Evolutionary conservation across 37 sponge, comb jelly and placozoan species (phyloP).

Genomic region (Spongilla lacustris): DNA sequence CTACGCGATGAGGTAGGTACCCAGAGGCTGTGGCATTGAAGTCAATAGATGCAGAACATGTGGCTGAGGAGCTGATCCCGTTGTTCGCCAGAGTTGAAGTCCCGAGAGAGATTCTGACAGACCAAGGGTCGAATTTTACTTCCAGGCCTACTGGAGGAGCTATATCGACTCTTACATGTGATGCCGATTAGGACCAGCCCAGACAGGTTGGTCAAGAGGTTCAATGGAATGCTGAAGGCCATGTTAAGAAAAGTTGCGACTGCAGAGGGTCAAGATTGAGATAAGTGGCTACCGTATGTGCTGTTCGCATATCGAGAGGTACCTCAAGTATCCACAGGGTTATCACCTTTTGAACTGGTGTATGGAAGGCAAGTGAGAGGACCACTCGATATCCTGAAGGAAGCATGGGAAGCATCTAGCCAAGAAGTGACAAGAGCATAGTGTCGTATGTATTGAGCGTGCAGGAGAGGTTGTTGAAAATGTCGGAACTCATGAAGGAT

Average conservation of each 20-base stretch:
- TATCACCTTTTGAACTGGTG: slow-evolving; percentile 30
- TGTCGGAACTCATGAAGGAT: not conserved
- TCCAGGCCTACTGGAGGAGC: not conserved
- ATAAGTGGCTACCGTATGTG: slow-evolving; percentile 13
- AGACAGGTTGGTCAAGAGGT: not conserved
- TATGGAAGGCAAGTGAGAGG: slow-evolving; percentile 17
- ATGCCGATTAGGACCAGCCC: slow-evolving; percentile 16
- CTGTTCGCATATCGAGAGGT: slow-evolving; percentile 32
- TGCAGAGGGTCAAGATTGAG: not conserved
- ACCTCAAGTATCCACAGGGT: slow-evolving; percentile 26
- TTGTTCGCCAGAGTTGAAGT: too few relatives aligned
- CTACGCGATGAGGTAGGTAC: too few relatives aligned
- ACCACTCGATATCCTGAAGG: slow-evolving; percentile 25
- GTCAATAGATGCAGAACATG: too few relatives aligned
- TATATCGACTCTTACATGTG: slow-evolving; percentile 8
- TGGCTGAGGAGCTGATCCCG: too few relatives aligned
- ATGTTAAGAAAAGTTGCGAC: slow-evolving; percentile 16
- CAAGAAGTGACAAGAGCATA: not conserved
- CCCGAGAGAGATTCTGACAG: slow-evolving; percentile 34
- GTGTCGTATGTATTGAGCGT: not conserved
- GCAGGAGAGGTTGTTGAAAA: not conserved
- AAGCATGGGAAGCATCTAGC: not conserved
- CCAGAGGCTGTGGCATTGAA: too few relatives aligned
- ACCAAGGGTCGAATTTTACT: not conserved
- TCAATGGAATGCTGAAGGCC: slow-evolving; percentile 33